Base-by-base conservation (phyloP, 1,140 invertebrate genomes). In the Pseudomyrmex concolor region DNA sequence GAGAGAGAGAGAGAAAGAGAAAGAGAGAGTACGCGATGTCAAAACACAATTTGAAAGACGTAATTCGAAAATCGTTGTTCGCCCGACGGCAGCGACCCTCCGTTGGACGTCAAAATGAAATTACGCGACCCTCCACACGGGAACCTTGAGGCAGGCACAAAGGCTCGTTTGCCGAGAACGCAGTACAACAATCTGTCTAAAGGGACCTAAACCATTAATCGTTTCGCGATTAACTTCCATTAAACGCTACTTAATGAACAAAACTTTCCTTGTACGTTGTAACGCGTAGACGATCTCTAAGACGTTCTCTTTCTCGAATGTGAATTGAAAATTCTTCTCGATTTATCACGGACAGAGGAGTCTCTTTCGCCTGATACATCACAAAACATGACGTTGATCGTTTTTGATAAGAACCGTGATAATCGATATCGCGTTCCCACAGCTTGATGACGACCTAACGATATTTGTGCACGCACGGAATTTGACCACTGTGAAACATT, bases 21-120 rank as follows among this genome's bases (percentile, higher is more conserved):
- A 57, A 55, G 76, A 72, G 66, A 10, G 72, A 71, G 73, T 59
- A 59, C 68, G 70, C 87, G 66, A 51, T 84, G 87, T 85, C 87
- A 89, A 92, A 93, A 94, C 91, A 87, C 89, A 91, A 94, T 93
- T 94, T 94, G 90, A 93, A 92, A 94, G 92, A 92, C 91, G 90
- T 94, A 94, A 94, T 94, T 93, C 91, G 93, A 94, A 94, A 94
- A 94, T 94, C 93, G 92, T 89, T 88, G 82, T 85, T 57, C 86
- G 89, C 88, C 92, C 92, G 92, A 93, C 92, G 92, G 92, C 92
- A 91, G 90, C 93, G 91, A 94, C 94, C 93, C 94, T 94, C 93
- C 93, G 93, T 93, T 93, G 93, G 93, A 94, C 91, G 91, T 92
- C 91, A 89, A 94, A 94, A 94, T 94, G 93, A 94, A 94, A 94